phyloP scores from a whole-genome alignment of 2,113 vertebrate genomes.

The Rhabdomys dilectus region DNA sequence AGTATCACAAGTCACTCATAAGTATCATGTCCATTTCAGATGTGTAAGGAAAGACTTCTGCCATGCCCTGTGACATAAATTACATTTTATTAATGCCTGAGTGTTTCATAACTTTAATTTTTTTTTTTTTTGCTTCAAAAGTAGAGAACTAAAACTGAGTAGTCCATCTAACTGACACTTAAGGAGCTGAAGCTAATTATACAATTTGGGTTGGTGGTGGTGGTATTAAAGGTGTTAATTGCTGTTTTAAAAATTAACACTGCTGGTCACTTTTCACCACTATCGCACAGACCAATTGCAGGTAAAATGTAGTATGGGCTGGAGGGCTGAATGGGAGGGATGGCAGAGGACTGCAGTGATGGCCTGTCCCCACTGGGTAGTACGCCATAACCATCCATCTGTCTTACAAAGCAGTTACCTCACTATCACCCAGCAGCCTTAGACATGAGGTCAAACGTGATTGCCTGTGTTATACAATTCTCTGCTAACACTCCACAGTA shows the following conservation, averaged over 20 bases:
- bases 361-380: constrained; percentile 77
- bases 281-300: constrained; percentile 47
- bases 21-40: constrained; percentile 87
- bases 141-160: constrained; percentile 89
- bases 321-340: constrained; percentile 79
- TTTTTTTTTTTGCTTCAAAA: constrained; percentile 91
- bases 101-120: constrained; percentile 90
- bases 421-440: constrained; percentile 85
- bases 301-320: constrained; percentile 81
- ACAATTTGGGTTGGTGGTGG: constrained; percentile 75
- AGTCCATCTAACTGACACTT: constrained; percentile 89
- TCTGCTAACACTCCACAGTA: constrained; percentile 89
- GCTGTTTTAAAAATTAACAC: constrained; percentile 82
- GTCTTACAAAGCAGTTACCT: constrained; percentile 83
- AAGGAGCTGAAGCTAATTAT: constrained; percentile 87
- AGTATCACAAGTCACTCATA: constrained; percentile 88
- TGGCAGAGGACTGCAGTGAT: constrained; percentile 82
- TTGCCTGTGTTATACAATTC: constrained; percentile 89
- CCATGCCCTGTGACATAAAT: constrained; percentile 88
- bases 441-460: constrained; percentile 91
- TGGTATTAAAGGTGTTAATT: constrained; percentile 86
- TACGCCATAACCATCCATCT: constrained; percentile 84
- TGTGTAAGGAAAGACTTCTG: constrained; percentile 87
- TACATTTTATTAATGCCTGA: constrained; percentile 88
- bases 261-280: constrained; percentile 81